A percentile compares a stretch with the other conserved stretches of the same genome.
phyloP scores from a whole-genome alignment of 64 coral and sea anemone species.

The Hydrozoanthus tunicans region DNA sequence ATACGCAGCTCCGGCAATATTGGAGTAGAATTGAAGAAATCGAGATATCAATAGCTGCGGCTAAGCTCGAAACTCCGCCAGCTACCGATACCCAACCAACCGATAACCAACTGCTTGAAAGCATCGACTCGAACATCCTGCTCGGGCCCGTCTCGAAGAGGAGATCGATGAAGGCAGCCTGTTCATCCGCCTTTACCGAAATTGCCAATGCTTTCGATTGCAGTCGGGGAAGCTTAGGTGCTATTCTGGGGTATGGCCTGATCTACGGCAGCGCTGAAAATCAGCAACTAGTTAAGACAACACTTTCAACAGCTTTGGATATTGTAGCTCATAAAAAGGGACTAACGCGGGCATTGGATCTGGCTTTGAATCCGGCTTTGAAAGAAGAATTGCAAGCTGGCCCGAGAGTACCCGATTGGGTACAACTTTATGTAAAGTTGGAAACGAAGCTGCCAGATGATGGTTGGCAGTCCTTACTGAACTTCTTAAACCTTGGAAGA shows the following conservation, averaged over 20 bases:
- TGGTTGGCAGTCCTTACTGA: slow-evolving; percentile 5
- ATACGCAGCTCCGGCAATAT: slow-evolving; percentile 34
- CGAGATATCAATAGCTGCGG: slow-evolving; percentile 31
- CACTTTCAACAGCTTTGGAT: not conserved
- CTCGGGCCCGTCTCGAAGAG: not conserved
- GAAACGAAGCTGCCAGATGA: slow-evolving; percentile 5
- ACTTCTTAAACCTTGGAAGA: slow-evolving; percentile 7
- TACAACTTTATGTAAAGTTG: slow-evolving; percentile 5
- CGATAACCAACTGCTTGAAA: not conserved
- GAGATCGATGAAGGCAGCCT: slow-evolving; percentile 5
- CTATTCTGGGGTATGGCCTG: slow-evolving; percentile 7
- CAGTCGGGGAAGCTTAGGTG: slow-evolving; percentile 16
- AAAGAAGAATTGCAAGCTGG: not conserved
- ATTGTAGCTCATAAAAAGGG: not conserved
- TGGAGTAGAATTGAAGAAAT: slow-evolving; percentile 17
- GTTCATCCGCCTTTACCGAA: slow-evolving; percentile 3
- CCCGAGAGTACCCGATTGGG: not conserved
- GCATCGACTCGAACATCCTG: slow-evolving; percentile 4
- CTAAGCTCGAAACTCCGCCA: slow-evolving; percentile 16
- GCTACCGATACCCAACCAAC: not conserved
- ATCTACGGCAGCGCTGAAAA: slow-evolving; percentile 9
- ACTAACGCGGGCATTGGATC: not conserved
- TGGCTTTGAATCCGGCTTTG: not conserved
- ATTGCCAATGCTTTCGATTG: slow-evolving; percentile 5
- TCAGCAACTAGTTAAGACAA: not conserved